Percentiles rank a stretch among this genome's conserved stretches.
These are phyloP conservation scores for Augochlorella aurata DNA, from an alignment of 2,888 invertebrate genomes.

Conservation along the genomic window DNA sequence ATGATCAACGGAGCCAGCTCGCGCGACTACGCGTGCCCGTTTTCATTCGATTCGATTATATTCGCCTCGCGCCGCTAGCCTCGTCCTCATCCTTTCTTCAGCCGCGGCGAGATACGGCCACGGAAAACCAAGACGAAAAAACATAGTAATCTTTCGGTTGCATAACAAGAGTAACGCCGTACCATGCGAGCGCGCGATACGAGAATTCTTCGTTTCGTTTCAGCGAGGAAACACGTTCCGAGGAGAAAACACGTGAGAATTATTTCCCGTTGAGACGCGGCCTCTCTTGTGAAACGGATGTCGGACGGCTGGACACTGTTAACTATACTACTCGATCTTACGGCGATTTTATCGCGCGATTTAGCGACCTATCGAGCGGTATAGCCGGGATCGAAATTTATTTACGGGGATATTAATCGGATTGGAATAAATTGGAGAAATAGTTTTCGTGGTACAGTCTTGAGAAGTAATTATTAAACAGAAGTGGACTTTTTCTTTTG, in stretches of 20 bases:
- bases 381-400: neutral
- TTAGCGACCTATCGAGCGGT: neutral
- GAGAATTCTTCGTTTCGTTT: conserved; percentile 52
- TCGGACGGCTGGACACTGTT: neutral
- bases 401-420: neutral
- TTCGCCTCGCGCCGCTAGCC: too few relatives aligned
- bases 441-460: too few relatives aligned
- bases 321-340: neutral
- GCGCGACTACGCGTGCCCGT: too few relatives aligned
- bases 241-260: conserved; percentile 45
- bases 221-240: conserved; percentile 43
- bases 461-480: too few relatives aligned
- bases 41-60: neutral
- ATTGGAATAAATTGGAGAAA: too few relatives aligned
- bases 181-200: conserved; percentile 61
- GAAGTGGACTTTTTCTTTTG: too few relatives aligned
- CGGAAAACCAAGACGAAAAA: conserved; percentile 50
- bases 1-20: too few relatives aligned
- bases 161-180: conserved; percentile 61
- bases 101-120: conserved; percentile 31
- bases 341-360: neutral
- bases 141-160: conserved; percentile 58
- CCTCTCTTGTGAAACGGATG: conserved; percentile 9
- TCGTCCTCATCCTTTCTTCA: neutral
- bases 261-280: conserved; percentile 22